Conservation (phyloP, 1,140 invertebrate genomes). For the Drosophila varians region DNA sequence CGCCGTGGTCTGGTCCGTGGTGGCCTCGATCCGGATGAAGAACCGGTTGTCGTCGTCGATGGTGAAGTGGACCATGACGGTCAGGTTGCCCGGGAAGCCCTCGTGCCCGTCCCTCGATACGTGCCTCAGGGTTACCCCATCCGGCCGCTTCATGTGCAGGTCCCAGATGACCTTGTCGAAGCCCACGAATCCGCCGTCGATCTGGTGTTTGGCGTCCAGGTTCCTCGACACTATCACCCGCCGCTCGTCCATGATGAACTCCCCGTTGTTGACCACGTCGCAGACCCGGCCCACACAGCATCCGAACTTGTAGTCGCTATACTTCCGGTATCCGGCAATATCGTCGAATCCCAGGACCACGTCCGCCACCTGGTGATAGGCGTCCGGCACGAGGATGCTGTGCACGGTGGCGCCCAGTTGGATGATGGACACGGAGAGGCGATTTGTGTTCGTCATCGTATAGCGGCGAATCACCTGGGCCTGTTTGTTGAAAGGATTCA, state of each 20-base stretch:
- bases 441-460: slow-evolving; percentile 86
- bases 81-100: slow-evolving; percentile 92
- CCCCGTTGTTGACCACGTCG: slow-evolving; percentile 90
- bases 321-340: slow-evolving; percentile 85
- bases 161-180: slow-evolving; percentile 92
- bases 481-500: slow-evolving; percentile 67
- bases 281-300: slow-evolving; percentile 93
- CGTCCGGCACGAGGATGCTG: slow-evolving; percentile 89
- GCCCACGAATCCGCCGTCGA: slow-evolving; percentile 94
- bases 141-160: slow-evolving; percentile 52
- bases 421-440: slow-evolving; percentile 80
- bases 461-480: slow-evolving; percentile 84
- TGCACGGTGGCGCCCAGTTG: slow-evolving; percentile 89
- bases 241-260: slow-evolving; percentile 88
- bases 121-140: slow-evolving; percentile 86
- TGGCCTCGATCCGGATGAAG: slow-evolving; percentile 89
- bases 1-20: slow-evolving; percentile 90
- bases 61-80: slow-evolving; percentile 88
- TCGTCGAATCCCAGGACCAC: slow-evolving; percentile 91
- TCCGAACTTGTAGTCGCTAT: slow-evolving; percentile 90
- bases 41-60: slow-evolving; percentile 90
- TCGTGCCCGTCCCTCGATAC: slow-evolving; percentile 92
- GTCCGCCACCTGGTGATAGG: slow-evolving; percentile 87
- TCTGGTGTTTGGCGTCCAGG: slow-evolving; percentile 87
- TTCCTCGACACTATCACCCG: slow-evolving; percentile 90